Conservation (phyloP, 2,113 vertebrate genomes). For the Eclectus roratus region DNA sequence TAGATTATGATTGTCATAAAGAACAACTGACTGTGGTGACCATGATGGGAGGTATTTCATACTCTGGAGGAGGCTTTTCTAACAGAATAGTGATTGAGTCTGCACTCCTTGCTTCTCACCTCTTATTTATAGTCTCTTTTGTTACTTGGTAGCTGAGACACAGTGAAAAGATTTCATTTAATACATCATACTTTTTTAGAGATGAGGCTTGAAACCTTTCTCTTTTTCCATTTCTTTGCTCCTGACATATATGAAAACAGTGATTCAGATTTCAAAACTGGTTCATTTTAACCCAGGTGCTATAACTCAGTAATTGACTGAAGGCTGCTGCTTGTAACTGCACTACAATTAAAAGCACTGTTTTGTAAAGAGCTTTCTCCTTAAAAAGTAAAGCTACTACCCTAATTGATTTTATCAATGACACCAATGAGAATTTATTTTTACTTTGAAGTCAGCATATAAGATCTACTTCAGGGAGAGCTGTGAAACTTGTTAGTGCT, state of each 20-base stretch:
- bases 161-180: not conserved
- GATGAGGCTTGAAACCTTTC: not conserved
- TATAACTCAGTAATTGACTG: not conserved
- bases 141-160: not conserved
- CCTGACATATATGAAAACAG: not conserved
- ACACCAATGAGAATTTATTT: not conserved
- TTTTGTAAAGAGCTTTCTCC: not conserved
- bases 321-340: not conserved
- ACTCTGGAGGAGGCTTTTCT: not conserved
- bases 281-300: not conserved
- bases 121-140: slow-evolving; percentile 8
- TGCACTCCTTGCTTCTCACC: not conserved
- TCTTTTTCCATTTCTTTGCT: not conserved
- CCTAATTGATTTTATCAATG: not conserved
- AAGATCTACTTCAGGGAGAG: not conserved
- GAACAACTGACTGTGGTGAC: not conserved
- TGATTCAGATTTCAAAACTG: not conserved
- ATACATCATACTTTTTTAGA: not conserved
- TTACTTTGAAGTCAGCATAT: not conserved
- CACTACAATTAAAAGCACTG: not conserved
- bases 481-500: not conserved
- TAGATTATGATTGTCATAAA: not conserved
- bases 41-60: not conserved
- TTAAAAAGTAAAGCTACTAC: not conserved
- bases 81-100: slow-evolving; percentile 1